Base-by-base conservation (phyloP, 2,888 invertebrate species). In the Sisyra nigra region DNA sequence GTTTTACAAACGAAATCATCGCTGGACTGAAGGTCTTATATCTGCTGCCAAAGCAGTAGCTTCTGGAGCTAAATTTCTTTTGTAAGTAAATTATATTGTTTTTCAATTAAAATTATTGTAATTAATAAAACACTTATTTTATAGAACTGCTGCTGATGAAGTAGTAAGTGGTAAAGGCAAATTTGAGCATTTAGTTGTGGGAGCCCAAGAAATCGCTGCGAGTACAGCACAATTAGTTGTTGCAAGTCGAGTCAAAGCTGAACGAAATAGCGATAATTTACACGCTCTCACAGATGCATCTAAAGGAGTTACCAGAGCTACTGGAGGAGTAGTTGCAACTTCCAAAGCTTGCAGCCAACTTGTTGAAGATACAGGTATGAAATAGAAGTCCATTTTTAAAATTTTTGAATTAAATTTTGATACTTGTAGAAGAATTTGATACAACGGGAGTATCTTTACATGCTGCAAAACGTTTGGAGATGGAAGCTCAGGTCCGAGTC, bases 21-120 rank as follows among this genome's bases (percentile, higher is more conserved):
- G 94, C 59, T 98, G 98, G 98, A 96, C 97, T 0, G 94, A 98
- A 61, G 98, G 98, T 4, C 74, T 97, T 30, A 87, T 97, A 53
- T 97, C 97, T 3, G 97, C 97, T 1, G 93, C 97, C 0, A 97
- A 98, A 61, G 85, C 93, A 11, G 94, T 98, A 15, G 98, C 92
- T 0, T 84, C 88, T 57, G 96, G 93, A 42, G 97, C 97, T 4
- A 89, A 88, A 57, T 77, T 92, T 53, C 71, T 98, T 14, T 76
- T 97, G 87, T 89, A 69, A 74, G 81, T 74, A 40, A 11, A 19
- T 10, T 11, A 37, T 2, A 18, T 33, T 24, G n/a, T n/a, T n/a
- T n/a, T n/a, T n/a, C n/a, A n/a, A n/a, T n/a, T 31, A 11, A n/a
- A 42, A 44, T 33, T 18, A 29, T 41, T 41, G 41, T 19, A 5